Conservation (phyloP, 2,888 invertebrate genomes). For the Pristionchus mayeri region DNA sequence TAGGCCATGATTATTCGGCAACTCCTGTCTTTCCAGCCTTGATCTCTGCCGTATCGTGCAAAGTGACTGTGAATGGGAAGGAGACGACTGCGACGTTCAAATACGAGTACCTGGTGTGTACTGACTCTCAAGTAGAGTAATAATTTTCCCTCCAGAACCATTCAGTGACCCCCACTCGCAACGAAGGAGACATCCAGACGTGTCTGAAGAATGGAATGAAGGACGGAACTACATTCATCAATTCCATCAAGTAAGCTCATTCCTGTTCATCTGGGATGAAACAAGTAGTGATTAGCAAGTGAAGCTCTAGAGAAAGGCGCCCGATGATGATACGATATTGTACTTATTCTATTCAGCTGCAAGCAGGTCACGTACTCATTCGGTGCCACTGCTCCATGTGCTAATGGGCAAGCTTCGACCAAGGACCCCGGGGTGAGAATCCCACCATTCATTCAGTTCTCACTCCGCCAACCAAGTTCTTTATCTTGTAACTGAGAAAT, state of each 20-base stretch:
- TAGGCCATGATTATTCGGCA: not conserved
- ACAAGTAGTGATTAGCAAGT: too few relatives aligned
- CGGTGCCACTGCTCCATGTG: not conserved
- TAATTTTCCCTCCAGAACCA: too few relatives aligned
- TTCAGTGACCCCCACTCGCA: not conserved
- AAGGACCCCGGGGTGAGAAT: not conserved
- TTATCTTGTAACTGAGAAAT: not conserved
- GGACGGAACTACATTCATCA: not conserved
- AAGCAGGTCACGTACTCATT: not conserved
- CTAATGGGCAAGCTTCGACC: not conserved
- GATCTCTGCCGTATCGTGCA: not conserved
- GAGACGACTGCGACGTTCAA: not conserved
- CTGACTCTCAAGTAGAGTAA: not conserved
- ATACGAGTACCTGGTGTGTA: not conserved
- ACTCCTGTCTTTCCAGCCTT: not conserved
- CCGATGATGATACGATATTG: too few relatives aligned
- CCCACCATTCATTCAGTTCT: not conserved
- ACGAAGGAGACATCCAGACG: not conserved
- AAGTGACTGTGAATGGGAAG: not conserved
- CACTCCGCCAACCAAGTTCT: not conserved
- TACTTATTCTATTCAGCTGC: slow-evolving; percentile 12
- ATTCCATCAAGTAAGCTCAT: not conserved
- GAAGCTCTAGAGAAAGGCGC: too few relatives aligned
- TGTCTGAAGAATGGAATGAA: not conserved
- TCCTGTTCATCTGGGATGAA: too few relatives aligned